A percentile compares a stretch with the other conserved stretches of the same genome.
phyloP scores from a whole-genome alignment of 2,113 vertebrate species.

The Myotis davidii region DNA sequence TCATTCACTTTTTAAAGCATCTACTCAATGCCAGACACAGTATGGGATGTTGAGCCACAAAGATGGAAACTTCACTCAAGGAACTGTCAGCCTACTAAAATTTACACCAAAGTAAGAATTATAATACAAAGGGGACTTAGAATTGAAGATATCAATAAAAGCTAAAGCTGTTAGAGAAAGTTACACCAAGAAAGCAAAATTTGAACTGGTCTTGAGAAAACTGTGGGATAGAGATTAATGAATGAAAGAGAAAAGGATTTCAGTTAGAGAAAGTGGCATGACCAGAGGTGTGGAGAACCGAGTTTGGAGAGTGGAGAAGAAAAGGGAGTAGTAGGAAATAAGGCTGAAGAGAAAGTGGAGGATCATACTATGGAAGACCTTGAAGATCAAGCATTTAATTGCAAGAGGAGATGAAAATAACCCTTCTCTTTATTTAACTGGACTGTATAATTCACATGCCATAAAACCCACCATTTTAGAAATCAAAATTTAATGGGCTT shows the following conservation, averaged over 20 bases:
- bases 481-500: neutral
- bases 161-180: neutral
- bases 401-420: neutral
- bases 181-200: neutral
- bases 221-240: neutral
- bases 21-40: neutral
- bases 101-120: neutral
- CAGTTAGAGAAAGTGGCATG: neutral
- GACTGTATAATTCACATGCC: neutral
- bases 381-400: neutral
- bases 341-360: neutral
- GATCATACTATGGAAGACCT: neutral
- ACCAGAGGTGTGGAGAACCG: neutral
- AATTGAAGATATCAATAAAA: neutral
- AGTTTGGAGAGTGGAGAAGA: neutral
- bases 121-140: neutral
- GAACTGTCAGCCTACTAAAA: neutral
- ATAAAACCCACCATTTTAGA: neutral
- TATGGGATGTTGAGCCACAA: neutral
- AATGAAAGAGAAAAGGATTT: neutral
- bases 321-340: neutral
- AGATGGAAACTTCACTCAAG: neutral
- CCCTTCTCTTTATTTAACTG: neutral
- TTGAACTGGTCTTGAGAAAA: neutral
- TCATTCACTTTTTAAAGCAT: neutral